These are phyloP conservation scores for Callipepla californica DNA, from an alignment of 2,113 vertebrate species.

Conservation along the genomic window DNA sequence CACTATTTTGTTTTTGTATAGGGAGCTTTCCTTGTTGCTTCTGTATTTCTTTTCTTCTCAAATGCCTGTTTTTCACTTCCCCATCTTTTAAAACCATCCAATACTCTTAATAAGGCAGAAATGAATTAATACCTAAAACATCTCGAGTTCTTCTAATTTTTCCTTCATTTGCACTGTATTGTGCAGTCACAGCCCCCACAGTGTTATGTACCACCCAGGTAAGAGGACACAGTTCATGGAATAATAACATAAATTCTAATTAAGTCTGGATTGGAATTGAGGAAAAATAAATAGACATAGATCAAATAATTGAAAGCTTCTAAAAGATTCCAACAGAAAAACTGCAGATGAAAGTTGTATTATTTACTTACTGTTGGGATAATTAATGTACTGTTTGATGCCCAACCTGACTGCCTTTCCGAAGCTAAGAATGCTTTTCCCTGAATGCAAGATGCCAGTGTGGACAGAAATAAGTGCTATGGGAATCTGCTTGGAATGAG, in stretches of 20 bases:
- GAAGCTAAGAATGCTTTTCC: not conserved
- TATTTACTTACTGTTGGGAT: not conserved
- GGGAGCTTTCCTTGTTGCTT: not conserved
- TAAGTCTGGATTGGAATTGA: not conserved
- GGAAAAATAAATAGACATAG: not conserved
- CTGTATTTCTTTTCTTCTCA: not conserved
- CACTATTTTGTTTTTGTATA: not conserved
- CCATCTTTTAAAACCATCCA: not conserved
- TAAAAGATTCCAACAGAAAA: not conserved
- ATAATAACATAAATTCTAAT: not conserved
- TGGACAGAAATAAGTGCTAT: not conserved
- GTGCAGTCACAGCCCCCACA: not conserved
- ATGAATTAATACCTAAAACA: not conserved
- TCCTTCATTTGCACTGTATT: not conserved
- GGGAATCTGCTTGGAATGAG: constrained; percentile 32
- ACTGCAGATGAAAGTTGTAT: not conserved
- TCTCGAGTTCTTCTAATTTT: not conserved
- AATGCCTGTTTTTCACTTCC: not conserved
- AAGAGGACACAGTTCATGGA: not conserved
- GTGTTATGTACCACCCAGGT: not conserved
- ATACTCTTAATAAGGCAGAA: not conserved
- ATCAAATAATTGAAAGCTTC: constrained; percentile 1
- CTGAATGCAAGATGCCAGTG: not conserved
- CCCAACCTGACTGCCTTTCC: not conserved
- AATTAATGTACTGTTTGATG: not conserved